Conservation (phyloP, 2,113 vertebrate genomes). For the Clarias batrachus region DNA sequence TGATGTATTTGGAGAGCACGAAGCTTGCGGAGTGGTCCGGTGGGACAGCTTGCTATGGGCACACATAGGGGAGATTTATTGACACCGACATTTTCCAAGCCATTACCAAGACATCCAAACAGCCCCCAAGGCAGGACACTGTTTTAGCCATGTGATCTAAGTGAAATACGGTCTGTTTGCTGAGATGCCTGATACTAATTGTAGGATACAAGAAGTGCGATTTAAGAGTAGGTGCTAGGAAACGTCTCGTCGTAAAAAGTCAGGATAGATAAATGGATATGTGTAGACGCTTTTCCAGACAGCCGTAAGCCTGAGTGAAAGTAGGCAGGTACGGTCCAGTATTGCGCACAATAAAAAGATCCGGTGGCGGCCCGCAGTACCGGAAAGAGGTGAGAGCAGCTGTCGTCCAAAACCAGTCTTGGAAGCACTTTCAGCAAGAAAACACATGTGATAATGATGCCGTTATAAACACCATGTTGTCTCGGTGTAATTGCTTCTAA, state of each 20-base stretch:
- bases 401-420: too few relatives aligned
- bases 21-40: constrained; percentile 39
- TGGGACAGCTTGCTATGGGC: constrained; percentile 52
- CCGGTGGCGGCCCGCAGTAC: too few relatives aligned
- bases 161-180: constrained; percentile 56
- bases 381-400: too few relatives aligned
- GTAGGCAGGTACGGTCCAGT: too few relatives aligned
- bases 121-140: constrained; percentile 56
- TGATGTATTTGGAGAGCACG: constrained; percentile 58
- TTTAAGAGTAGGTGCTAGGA: not conserved
- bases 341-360: too few relatives aligned
- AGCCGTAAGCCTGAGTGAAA: not conserved
- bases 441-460: too few relatives aligned
- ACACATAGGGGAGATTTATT: constrained; percentile 61
- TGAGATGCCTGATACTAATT: constrained; percentile 56
- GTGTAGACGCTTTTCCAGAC: constrained; percentile 25
- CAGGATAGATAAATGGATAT: not conserved
- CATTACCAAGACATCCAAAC: constrained; percentile 60
- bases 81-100: constrained; percentile 62
- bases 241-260: not conserved
- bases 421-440: too few relatives aligned
- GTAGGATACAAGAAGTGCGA: constrained; percentile 21
- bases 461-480: too few relatives aligned
- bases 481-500: too few relatives aligned
- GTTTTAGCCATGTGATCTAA: constrained; percentile 53